Evolutionary conservation across 1,140 invertebrate genomes (phyloP).

Genomic region (Ips typographus): DNA sequence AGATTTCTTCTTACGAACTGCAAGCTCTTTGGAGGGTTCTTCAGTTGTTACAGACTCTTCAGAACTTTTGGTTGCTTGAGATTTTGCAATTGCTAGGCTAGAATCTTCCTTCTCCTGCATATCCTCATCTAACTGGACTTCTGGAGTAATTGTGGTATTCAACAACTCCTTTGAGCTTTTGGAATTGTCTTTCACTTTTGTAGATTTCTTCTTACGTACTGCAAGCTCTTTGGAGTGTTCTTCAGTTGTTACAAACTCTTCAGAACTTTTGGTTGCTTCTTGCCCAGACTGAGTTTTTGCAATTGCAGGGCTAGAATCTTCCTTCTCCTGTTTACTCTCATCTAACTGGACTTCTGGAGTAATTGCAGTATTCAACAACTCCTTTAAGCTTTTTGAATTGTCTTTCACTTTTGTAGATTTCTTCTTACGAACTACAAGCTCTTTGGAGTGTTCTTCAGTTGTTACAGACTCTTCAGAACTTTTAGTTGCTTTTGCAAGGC

Average conservation of each 20-base stretch:
- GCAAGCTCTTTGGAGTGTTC: neutral
- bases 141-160: neutral
- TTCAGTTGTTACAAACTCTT: neutral
- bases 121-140: neutral
- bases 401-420: neutral
- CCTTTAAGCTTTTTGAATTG: neutral
- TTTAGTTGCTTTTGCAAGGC: too few species aligned
- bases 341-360: neutral
- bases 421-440: neutral
- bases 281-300: too few species aligned
- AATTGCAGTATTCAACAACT: neutral
- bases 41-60: neutral
- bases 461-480: too few species aligned
- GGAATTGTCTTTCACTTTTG: neutral
- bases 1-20: neutral
- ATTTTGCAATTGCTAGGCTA: neutral
- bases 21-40: neutral
- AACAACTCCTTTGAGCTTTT: neutral
- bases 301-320: too few species aligned
- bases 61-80: neutral
- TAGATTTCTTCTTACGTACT: neutral
- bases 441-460: neutral
- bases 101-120: neutral
- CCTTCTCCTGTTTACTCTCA: neutral
- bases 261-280: neutral